Percentiles rank a stretch among this genome's conserved stretches.
Evolutionary conservation across 2,113 vertebrate genomes (phyloP).

Genomic region (Physeter macrocephalus): DNA sequence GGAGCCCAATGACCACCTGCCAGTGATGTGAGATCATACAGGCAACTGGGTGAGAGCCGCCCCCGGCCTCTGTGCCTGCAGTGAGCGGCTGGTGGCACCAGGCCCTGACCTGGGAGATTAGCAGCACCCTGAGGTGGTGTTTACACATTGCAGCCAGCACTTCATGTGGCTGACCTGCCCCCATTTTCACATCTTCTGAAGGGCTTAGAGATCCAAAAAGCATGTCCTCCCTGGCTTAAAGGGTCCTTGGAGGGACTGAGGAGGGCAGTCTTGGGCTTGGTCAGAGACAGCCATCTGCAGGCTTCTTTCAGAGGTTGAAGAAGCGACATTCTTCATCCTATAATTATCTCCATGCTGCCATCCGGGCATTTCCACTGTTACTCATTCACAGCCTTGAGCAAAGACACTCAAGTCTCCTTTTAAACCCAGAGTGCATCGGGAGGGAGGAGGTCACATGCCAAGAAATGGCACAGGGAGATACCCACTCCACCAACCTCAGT

Average conservation of each 20-base stretch:
- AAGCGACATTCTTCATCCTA: neutral
- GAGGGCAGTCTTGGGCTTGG: neutral
- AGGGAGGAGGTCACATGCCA: neutral
- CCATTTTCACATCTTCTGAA: conserved; percentile 69
- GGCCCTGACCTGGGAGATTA: conserved; percentile 68
- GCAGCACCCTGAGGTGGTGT: conserved; percentile 42
- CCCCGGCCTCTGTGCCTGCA: neutral
- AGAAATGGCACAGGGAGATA: neutral
- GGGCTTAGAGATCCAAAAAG: conserved; percentile 50
- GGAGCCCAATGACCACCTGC: neutral
- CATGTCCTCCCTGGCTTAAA: neutral
- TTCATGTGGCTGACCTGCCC: conserved; percentile 68
- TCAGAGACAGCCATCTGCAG: neutral
- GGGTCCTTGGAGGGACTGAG: neutral
- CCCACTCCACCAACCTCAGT: neutral
- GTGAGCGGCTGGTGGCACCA: neutral
- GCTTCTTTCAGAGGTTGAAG: neutral
- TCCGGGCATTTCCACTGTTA: neutral
- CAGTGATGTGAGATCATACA: neutral
- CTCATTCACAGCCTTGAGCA: neutral
- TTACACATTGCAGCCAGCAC: conserved; percentile 50
- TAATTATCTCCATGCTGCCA: neutral
- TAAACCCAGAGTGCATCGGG: neutral
- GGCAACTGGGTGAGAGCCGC: neutral
- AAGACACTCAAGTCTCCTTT: neutral